Conservation (phyloP, 2,888 invertebrate species). For the Leptopilina syphax region DNA sequence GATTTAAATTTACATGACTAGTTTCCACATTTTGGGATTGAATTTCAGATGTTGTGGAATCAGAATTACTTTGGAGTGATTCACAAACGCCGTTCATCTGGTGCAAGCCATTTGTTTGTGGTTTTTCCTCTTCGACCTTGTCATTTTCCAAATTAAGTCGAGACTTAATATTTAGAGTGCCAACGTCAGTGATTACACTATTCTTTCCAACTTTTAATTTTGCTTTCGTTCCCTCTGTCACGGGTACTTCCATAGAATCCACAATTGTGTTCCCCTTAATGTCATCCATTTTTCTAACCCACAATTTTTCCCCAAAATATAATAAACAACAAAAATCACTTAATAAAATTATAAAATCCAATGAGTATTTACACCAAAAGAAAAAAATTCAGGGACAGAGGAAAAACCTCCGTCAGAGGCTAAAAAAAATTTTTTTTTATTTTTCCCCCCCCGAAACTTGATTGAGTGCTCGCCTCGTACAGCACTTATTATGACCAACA, state of each 20-base stretch:
- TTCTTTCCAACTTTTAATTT: constrained; percentile 62
- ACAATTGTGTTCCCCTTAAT: not conserved
- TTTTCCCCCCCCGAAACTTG: constrained; percentile 35
- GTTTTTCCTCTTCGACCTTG: constrained; percentile 53
- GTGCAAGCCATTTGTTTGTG: constrained; percentile 68
- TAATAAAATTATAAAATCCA: not conserved
- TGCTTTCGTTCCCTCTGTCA: constrained; percentile 54
- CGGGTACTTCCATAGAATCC: constrained; percentile 52
- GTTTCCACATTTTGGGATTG: constrained; percentile 67
- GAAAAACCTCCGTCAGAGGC: constrained; percentile 34
- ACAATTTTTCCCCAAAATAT: constrained; percentile 19
- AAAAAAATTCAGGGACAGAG: not conserved
- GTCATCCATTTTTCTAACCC: constrained; percentile 23
- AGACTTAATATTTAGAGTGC: constrained; percentile 69
- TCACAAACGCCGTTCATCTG: constrained; percentile 71
- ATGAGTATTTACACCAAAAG: too few species aligned
- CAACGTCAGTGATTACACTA: constrained; percentile 61
- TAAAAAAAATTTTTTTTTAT: constrained; percentile 17
- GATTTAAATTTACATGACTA: constrained; percentile 70
- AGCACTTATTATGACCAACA: constrained; percentile 46
- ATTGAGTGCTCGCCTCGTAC: not conserved
- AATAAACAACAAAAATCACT: constrained; percentile 13
- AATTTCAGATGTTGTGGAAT: constrained; percentile 55
- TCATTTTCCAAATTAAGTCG: constrained; percentile 65
- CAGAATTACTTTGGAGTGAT: constrained; percentile 61